Conservation (phyloP, 2,113 vertebrate species). For the Bubo bubo region DNA sequence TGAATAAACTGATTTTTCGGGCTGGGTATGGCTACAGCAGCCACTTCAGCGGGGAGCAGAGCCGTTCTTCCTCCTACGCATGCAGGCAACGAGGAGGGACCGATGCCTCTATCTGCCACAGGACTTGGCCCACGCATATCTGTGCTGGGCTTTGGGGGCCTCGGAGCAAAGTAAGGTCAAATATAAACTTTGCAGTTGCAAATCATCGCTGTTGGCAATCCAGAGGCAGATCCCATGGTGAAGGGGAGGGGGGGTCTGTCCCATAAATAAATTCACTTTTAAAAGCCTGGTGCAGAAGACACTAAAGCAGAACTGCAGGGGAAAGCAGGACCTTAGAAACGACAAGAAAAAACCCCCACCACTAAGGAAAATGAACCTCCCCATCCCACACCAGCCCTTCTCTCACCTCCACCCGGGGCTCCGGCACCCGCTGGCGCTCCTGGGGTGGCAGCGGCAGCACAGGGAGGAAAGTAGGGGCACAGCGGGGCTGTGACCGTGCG, state of each 20-base stretch:
- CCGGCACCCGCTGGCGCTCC: not conserved
- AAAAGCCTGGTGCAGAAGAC: not conserved
- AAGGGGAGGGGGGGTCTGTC: not conserved
- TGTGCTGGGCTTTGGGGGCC: not conserved
- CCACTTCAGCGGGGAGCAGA: fast-evolving
- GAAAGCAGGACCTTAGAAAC: not conserved
- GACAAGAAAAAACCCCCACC: not conserved
- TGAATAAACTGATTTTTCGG: not conserved
- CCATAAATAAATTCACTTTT: not conserved
- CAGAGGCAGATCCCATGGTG: not conserved
- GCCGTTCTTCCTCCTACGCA: not conserved
- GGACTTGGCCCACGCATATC: not conserved
- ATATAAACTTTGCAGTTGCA: not conserved
- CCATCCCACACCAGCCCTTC: not conserved
- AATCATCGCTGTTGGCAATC: fast-evolving
- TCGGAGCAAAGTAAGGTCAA: not conserved
- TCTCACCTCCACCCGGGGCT: constrained; percentile 11
- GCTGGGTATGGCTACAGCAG: not conserved
- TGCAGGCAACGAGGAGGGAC: not conserved
- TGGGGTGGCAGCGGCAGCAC: not conserved
- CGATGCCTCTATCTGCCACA: not conserved
- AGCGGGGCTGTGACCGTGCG: not conserved
- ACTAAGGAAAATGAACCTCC: not conserved
- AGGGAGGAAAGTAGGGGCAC: not conserved
- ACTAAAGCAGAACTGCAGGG: not conserved